Evolutionary conservation across 2,113 vertebrate species (phyloP), one percentile per base, ranked within the genome.

Genomic region (Panthera tigris): DNA sequence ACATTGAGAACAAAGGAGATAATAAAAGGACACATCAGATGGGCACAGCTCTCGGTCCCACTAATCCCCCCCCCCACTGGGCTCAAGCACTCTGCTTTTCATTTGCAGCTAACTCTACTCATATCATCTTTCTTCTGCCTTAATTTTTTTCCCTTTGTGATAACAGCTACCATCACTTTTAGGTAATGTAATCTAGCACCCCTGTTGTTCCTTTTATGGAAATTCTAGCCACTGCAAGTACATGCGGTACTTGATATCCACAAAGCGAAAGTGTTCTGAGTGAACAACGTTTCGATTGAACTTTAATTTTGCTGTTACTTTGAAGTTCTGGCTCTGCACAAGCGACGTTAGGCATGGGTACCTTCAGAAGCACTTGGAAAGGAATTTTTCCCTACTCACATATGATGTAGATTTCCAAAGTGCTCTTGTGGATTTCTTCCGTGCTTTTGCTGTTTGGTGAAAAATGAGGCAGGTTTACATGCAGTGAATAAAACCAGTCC

Each of bases 251-350:
- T 92, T 93, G 93, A 97, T 85, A 96, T 9, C 92, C 86, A 90
- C 94, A 95, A 88, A 96, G 89, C 65, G 86, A 81, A 93, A 97
- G 81, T 89, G 80, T 95, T 96, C 97, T 5, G 0, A 92, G 86
- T 52, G 93, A 95, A 89, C 0, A 11, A 63, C 4, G 29, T 95
- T 96, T 96, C 96, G 97, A 96, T 68, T 80, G 96, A 97, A 95
- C 97, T 96, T 97, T 96, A 87, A 96, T 97, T 97, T 96, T 74
- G 79, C 81, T 41, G 83, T 79, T 69, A 63, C 94, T 97, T 97
- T 96, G 96, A 98, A 97, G 89, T 90, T 36, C 65, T 12, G 33
- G 69, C 94, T 90, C 84, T n/a, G 7, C 1, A 3, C 61, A 23
- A 71, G 50, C 7, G 16, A 50, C 39, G 52, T 89, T 66, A 27